Evolutionary conservation across 2,888 invertebrate genomes (phyloP).

Genomic region (Hetaerina titia): DNA sequence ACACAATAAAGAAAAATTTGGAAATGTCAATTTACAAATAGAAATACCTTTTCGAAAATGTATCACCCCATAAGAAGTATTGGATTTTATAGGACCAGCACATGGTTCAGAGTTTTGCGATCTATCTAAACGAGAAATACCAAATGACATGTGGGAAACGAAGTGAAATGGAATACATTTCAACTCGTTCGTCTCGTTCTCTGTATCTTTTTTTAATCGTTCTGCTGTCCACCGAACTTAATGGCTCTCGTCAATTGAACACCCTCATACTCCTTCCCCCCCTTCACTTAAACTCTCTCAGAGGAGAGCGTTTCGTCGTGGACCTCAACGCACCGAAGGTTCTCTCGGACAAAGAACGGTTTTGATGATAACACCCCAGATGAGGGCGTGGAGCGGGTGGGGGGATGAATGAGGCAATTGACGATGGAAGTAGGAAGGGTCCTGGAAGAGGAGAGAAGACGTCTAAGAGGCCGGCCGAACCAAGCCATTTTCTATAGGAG

Average conservation of each 20-base stretch:
- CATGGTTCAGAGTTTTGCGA: too few species aligned
- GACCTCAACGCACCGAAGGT: not conserved
- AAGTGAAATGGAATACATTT: not conserved
- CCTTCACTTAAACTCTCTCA: not conserved
- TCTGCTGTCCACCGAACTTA: not conserved
- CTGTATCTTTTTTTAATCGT: not conserved
- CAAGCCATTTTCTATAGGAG: not conserved
- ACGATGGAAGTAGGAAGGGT: not conserved
- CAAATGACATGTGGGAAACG: too few species aligned
- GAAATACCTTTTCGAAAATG: too few species aligned
- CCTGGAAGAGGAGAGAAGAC: not conserved
- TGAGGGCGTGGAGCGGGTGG: not conserved
- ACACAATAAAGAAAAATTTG: too few species aligned
- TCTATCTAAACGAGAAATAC: too few species aligned
- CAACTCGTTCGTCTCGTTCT: not conserved
- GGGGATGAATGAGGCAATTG: not conserved
- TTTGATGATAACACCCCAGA: not conserved
- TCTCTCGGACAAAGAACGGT: not conserved
- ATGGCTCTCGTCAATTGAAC: not conserved
- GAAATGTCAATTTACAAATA: too few species aligned
- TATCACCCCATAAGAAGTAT: too few species aligned
- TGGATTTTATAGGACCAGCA: too few species aligned
- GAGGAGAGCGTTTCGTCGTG: not conserved
- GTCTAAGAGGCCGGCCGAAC: not conserved
- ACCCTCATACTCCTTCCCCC: not conserved